Evolutionary conservation across 2,113 vertebrate genomes (phyloP).

Genomic region (Phrynosoma blainvillii): DNA sequence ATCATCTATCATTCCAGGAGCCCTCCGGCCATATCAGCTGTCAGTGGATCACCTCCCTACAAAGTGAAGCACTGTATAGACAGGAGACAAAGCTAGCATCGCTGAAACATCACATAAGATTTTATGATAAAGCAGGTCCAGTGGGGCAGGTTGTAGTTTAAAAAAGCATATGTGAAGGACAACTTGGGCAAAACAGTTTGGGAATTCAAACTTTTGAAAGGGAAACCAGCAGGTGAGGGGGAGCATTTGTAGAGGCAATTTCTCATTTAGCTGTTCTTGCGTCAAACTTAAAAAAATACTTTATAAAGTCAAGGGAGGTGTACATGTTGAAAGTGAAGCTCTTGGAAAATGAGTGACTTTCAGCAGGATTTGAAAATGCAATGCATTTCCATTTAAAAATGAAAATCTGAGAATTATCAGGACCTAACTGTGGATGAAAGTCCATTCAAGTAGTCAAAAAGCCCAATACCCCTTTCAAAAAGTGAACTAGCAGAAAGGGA

Average conservation of each 20-base stretch:
- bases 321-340: neutral
- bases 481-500: neutral
- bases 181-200: neutral
- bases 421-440: neutral
- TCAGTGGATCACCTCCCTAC: neutral
- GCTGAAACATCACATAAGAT: neutral
- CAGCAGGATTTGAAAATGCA: constrained; percentile 4
- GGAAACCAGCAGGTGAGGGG: neutral
- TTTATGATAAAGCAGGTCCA: neutral
- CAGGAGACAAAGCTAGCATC: too few species aligned
- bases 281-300: neutral
- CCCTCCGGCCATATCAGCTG: neutral
- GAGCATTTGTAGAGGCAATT: neutral
- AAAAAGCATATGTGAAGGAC: neutral
- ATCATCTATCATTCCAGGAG: neutral
- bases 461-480: neutral
- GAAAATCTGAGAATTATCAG: neutral
- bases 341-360: neutral
- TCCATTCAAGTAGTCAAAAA: neutral
- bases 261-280: neutral
- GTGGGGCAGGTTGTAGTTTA: neutral
- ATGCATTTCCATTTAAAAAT: neutral
- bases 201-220: constrained; percentile 9
- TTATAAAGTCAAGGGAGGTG: neutral
- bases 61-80: neutral